These are phyloP conservation scores for Tricholaema leucomelas DNA, from an alignment of 2,113 vertebrate genomes.

Conservation along the genomic window DNA sequence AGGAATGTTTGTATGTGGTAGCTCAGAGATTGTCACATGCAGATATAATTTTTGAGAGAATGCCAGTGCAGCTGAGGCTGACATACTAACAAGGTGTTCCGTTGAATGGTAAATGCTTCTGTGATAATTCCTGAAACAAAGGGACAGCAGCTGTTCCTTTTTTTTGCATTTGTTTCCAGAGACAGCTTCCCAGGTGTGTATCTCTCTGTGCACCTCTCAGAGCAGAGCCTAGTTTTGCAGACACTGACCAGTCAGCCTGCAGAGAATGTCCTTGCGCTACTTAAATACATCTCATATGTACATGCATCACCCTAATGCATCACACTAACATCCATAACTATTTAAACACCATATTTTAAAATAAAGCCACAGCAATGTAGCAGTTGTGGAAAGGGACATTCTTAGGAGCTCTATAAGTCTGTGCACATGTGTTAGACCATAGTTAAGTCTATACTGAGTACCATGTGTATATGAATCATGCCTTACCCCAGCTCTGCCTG, in stretches of 20 bases:
- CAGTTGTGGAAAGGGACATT: neutral
- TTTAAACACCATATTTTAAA: neutral
- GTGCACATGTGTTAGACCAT: accelerated
- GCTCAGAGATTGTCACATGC: constrained; percentile 6
- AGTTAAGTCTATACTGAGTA: neutral
- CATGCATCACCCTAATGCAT: neutral
- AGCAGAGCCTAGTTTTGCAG: neutral
- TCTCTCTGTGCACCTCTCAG: neutral
- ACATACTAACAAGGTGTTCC: constrained; percentile 18
- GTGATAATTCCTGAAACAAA: neutral
- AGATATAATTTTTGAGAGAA: neutral
- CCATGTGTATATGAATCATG: accelerated
- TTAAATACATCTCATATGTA: neutral
- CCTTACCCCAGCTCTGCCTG: accelerated
- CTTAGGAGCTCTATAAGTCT: neutral
- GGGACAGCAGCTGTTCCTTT: neutral
- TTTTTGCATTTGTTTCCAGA: neutral
- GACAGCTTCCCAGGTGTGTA: neutral
- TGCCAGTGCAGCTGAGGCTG: neutral
- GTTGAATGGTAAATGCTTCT: neutral
- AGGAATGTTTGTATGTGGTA: neutral
- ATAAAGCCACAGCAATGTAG: neutral
- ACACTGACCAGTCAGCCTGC: neutral
- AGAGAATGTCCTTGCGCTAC: neutral
- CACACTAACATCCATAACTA: neutral